A percentile compares a stretch with the other conserved stretches of the same genome.
Evolutionary conservation across 2,113 vertebrate species (phyloP).

Genomic region (Ceyx margarethae): DNA sequence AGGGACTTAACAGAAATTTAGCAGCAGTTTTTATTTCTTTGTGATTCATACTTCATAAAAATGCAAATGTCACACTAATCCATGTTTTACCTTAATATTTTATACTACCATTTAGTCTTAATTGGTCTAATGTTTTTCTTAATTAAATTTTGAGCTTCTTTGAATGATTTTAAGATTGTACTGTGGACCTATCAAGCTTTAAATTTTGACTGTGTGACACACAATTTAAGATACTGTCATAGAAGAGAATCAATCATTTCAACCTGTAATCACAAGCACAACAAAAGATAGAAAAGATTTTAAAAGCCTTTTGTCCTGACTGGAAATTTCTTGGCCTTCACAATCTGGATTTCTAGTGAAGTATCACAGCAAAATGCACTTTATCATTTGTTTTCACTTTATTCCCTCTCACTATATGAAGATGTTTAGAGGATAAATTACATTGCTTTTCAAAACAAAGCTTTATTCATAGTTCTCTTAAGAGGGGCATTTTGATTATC

Average conservation of each 20-base stretch:
- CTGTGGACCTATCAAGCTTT: slow-evolving; percentile 66
- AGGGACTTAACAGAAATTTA: slow-evolving; percentile 80
- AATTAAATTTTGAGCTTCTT: slow-evolving; percentile 76
- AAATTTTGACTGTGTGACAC: slow-evolving; percentile 71
- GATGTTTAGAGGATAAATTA: not conserved
- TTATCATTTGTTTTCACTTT: slow-evolving; percentile 14
- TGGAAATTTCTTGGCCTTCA: slow-evolving; percentile 44
- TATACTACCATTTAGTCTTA: slow-evolving; percentile 73
- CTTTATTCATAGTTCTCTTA: not conserved
- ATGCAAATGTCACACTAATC: slow-evolving; percentile 82
- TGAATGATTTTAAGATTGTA: slow-evolving; percentile 57
- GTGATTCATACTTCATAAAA: slow-evolving; percentile 83
- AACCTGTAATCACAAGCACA: slow-evolving; percentile 63
- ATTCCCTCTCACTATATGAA: not conserved
- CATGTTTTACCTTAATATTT: slow-evolving; percentile 80
- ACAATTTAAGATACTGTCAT: slow-evolving; percentile 74
- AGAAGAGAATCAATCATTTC: slow-evolving; percentile 70
- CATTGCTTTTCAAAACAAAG: not conserved
- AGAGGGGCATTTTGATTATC: not conserved
- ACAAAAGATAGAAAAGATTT: slow-evolving; percentile 65
- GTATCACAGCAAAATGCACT: not conserved
- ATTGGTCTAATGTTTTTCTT: slow-evolving; percentile 76
- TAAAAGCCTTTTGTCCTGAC: slow-evolving; percentile 48
- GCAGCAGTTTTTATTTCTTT: slow-evolving; percentile 80
- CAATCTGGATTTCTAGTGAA: slow-evolving; percentile 26